Conservation (phyloP, 2,888 invertebrate genomes). For the Tachina grossa region DNA sequence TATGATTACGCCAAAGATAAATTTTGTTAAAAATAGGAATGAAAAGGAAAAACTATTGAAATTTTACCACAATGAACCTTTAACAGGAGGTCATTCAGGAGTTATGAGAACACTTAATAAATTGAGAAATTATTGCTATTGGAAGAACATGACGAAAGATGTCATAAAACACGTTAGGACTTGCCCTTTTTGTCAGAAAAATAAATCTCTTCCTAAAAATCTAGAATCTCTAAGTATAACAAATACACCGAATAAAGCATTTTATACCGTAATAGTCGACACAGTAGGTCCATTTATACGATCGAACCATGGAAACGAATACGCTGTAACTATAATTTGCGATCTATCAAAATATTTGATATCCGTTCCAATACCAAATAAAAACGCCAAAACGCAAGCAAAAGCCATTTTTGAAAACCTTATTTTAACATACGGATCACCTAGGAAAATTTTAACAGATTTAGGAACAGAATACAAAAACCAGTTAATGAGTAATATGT, state of each 20-base stretch:
- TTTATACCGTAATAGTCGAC: constrained; percentile 69
- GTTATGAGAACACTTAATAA: not conserved
- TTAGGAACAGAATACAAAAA: too few relatives aligned
- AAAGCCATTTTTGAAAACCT: not conserved
- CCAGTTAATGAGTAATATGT: constrained; percentile 11
- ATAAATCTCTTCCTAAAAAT: constrained; percentile 2
- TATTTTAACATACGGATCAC: not conserved
- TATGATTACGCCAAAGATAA: not conserved
- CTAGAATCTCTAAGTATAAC: constrained; percentile 24
- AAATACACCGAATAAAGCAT: constrained; percentile 44
- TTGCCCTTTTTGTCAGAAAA: constrained; percentile 2
- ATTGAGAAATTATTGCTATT: constrained; percentile 1
- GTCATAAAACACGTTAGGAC: not conserved
- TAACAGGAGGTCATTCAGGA: not conserved
- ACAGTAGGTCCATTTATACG: constrained; percentile 68
- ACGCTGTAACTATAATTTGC: constrained; percentile 66
- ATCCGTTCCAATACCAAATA: too few relatives aligned
- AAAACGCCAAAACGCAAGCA: not conserved
- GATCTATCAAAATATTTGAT: constrained; percentile 62
- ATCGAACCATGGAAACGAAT: constrained; percentile 65
- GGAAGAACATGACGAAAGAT: constrained; percentile 29
- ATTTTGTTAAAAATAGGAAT: not conserved
- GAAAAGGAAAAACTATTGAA: not conserved
- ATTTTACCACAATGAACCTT: too few relatives aligned
- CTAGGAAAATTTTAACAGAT: too few relatives aligned